Base-by-base conservation (phyloP, 2,113 vertebrate species). In the Progne subis region DNA sequence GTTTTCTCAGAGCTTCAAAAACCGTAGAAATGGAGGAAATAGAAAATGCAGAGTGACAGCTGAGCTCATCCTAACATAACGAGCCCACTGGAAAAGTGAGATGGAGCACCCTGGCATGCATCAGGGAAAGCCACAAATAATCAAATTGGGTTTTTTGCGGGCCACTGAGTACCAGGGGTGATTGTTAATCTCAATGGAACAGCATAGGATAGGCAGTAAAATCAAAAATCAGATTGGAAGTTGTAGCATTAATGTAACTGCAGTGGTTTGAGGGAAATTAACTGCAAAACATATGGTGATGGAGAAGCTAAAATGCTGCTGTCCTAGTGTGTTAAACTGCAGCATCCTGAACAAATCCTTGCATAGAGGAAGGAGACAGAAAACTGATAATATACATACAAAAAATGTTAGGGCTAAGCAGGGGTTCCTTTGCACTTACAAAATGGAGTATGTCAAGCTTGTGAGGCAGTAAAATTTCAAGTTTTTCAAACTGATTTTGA, bases 31-130 rank as follows among this genome's bases (percentile, higher is more conserved):
- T 39, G 60, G 41, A 81, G 64, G 76, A 88, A 95, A 88, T 24
- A 93, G 89, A 81, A 88, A 94, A 86, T 43, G 41, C 56, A 93
- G 77, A 69, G 16, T 71, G 90, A 91, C 72, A 95, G 69, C 69
- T 76, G 52, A 94, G 86, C 37, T 84, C 75, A 86, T 75, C 55
- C 41, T 47, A 78, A 81, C 37, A 9, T 64, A 90, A 93, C 5
- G 6, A 93, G 61, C 37, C 53, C 57, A 31, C 18, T 76, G 88
- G 44, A 65, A 86, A 95, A 96, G 49, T 43, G 46, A 85, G 94
- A 34, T 86, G n/a, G 11, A 91, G 23, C 65, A 86, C 47, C 53
- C 69, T 46, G 0, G 65, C 46, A 26, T 44, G 72, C 76, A 52
- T 32, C 82, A 68, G 72, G 69, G 53, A 88, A 88, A 92, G 80